Evolutionary conservation across 2,888 invertebrate species (phyloP), one percentile per base, ranked within the genome.

Genomic region (Autographa gamma): DNA sequence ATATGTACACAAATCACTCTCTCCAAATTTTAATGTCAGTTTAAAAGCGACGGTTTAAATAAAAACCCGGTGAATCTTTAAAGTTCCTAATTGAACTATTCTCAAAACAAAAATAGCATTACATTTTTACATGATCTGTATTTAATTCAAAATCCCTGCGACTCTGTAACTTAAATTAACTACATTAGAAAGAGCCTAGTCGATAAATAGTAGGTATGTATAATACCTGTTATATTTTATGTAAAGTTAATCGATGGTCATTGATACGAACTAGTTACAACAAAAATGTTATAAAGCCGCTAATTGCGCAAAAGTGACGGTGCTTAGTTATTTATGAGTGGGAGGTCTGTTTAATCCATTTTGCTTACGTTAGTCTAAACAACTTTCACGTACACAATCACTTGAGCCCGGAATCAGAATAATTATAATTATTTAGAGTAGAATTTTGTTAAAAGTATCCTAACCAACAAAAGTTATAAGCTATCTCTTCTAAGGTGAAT

Each of bases 331-430:
- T 81, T 75, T 68, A 77, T 18, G 61, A 73, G 81, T 79, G 61
- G 75, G 83, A 75, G 73, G 71, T 73, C 62, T 60, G 73, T 69
- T 71, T 71, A 75, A 78, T 71, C 62, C 52, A 52, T 68, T 83
- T 78, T 60, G 81, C 59, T 66, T 66, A 60, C 69, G 79, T 74
- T 34, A 73, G 62, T 54, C 71, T 75, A 83, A 78, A 83, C 81
- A 81, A 81, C 81, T 81, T 81, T 81, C 81, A 83, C 83, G 11
- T 58, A 61, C 54, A 64, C 60, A 43, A 58, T 63, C 59, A 48
- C 14, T 56, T 65, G 65, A 56, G 16, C 63, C 11, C 52, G 43
- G 60, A 48, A 43, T 62, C 25, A 14, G 14, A 43, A 19, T 56
- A n/a, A 25, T 25, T 56, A 56, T 19, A 14, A 52, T n/a, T 52